Base-by-base conservation (phyloP, 2,888 invertebrate genomes). In the Plagodis pulveraria region DNA sequence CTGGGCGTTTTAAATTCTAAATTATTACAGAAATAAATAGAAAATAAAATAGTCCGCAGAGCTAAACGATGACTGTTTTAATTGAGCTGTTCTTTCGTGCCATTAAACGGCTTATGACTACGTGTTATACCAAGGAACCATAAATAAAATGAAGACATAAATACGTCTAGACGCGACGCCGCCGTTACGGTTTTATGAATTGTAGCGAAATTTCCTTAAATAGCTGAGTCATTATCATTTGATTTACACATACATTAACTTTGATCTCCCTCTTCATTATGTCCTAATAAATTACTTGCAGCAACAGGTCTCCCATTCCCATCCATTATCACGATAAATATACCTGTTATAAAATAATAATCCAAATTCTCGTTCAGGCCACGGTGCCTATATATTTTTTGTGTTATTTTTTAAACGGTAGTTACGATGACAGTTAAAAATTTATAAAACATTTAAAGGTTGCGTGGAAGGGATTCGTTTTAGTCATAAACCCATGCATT, bases 151-250 rank as follows among this genome's bases (percentile, higher is more conserved):
- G 40, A 11, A 50, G 55, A 55, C 59, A 42, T 58, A 33, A 58
- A 54, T 22, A 42, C 46, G 54, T 58, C 51, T 35, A 60, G 52
- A 52, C 60, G 49, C 48, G 56, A 49, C 47, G 45, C 45, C 47
- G 45, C 45, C 45, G 49, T 51, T 42, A 34, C 60, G 40, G 34
- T 48, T 43, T 54, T 51, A 45, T 51, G 51, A 51, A 48, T 56
- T 60, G 51, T 47, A 35, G 55, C 45, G 36, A 56, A 56, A 36
- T 49, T 46, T 56, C 34, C 47, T 47, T 50, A 40, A 44, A 47
- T 46, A 54, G 12, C 43, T 5, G n/a, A 40, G 6, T 78, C 81
- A 8, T 50, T 43, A 45, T 56, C 56, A 36, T 45, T 49, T 56
- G 50, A 55, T 50, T 56, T 48, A 53, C 32, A 11, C 66, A 11